Evolutionary conservation across 1,140 invertebrate genomes (phyloP).

Genomic region (Drosophila pseudoananassae): DNA sequence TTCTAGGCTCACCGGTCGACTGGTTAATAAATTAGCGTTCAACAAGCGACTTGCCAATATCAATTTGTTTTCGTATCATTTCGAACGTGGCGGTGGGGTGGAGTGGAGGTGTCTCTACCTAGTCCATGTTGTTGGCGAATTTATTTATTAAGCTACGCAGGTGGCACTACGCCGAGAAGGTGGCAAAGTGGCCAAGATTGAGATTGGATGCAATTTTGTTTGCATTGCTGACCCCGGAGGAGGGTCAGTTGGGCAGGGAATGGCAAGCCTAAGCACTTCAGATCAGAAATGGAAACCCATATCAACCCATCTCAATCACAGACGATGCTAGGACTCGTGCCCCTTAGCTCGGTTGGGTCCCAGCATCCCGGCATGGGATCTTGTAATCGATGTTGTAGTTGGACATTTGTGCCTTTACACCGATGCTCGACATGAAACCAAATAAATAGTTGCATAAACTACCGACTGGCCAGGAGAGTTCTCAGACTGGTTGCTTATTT

Average conservation of each 20-base stretch:
- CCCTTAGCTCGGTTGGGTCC: constrained; percentile 8
- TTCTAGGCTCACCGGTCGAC: constrained; percentile 63
- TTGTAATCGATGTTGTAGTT: constrained; percentile 73
- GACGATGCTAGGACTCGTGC: constrained; percentile 31
- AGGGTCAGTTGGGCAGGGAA: constrained; percentile 20
- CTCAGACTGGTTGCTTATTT: constrained; percentile 28
- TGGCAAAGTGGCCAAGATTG: constrained; percentile 17
- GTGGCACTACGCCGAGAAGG: constrained; percentile 43
- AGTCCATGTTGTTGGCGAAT: constrained; percentile 16
- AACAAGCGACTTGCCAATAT: constrained; percentile 78
- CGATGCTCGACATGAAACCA: constrained; percentile 57
- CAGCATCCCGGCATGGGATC: constrained; percentile 45
- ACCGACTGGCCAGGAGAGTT: constrained; percentile 10
- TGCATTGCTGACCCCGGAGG: constrained; percentile 35
- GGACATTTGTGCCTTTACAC: constrained; percentile 62
- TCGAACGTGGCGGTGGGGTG: constrained; percentile 5
- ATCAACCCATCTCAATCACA: constrained; percentile 30
- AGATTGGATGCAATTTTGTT: constrained; percentile 39
- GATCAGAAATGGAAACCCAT: constrained; percentile 35
- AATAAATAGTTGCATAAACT: constrained; percentile 55
- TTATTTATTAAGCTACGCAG: constrained; percentile 76
- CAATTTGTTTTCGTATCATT: constrained; percentile 80
- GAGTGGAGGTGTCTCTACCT: not conserved
- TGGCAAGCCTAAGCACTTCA: constrained; percentile 27
- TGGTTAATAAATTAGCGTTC: constrained; percentile 73